These are phyloP conservation scores for Microctonus aethiopoides DNA, from an alignment of 2,888 invertebrate genomes.

Conservation along the genomic window DNA sequence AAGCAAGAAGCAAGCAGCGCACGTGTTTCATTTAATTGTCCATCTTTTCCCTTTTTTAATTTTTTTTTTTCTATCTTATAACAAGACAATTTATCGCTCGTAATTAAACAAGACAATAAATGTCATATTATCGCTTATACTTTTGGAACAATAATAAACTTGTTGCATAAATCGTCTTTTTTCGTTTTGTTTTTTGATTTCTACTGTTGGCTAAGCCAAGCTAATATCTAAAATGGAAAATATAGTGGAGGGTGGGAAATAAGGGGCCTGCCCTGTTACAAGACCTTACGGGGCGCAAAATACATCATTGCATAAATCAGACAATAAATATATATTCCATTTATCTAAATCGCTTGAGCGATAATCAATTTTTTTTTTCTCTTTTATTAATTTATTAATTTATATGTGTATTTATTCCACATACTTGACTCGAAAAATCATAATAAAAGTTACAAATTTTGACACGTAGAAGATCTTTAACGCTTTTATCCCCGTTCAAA, in stretches of 20 bases:
- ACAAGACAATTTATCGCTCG: conserved; percentile 5
- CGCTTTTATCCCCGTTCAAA: conserved; percentile 41
- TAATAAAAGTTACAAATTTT: conserved; percentile 9
- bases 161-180: conserved; percentile 57
- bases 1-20: conserved; percentile 63
- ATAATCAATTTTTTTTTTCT: conserved; percentile 26
- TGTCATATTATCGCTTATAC: conserved; percentile 59
- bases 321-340: conserved; percentile 57
- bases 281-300: conserved; percentile 57
- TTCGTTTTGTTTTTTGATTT: conserved; percentile 47
- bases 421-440: neutral
- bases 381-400: conserved; percentile 20
- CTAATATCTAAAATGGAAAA: conserved; percentile 43
- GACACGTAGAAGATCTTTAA: conserved; percentile 49
- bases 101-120: conserved; percentile 62
- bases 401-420: conserved; percentile 45
- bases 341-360: conserved; percentile 50
- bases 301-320: conserved; percentile 59
- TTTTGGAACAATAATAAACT: conserved; percentile 53
- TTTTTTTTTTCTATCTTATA: conserved; percentile 60
- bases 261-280: conserved; percentile 64
- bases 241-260: conserved; percentile 31
- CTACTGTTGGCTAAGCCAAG: conserved; percentile 55
- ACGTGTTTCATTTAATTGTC: conserved; percentile 54
- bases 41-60: conserved; percentile 49